Base-by-base conservation (phyloP, 2,113 vertebrate genomes). In the Ariopsis seemanni region DNA sequence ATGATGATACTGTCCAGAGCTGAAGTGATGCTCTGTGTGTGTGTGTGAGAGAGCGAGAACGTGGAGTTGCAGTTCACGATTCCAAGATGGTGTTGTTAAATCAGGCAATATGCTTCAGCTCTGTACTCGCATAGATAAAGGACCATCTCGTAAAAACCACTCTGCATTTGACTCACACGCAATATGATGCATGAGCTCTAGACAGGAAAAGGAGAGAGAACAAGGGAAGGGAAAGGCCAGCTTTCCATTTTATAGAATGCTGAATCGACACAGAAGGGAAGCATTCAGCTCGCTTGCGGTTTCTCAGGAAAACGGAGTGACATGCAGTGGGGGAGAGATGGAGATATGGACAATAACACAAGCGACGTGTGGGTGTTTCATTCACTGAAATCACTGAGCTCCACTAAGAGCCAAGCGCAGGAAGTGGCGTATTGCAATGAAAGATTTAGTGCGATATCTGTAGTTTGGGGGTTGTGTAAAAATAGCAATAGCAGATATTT, bases 81-180 rank as follows among this genome's bases (percentile, higher is more conserved):
- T 91, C 84, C 27, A 90, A 75, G 86, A 42, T 87, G 78, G 67
- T 81, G 80, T 27, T 60, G 20, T 78, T 75, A 25, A 91, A 89
- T 87, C 79, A 18, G 82, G 53, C 77, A 92, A 91, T 90, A 86
- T 80, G 81, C 89, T 91, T 89, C 88, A 91, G 90, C 90, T 91
- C 90, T 86, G 71, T 18, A 25, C 81, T 90, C 27, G 48, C 53
- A 80, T 11, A 90, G 86, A 88, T 86, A 84, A 88, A 90, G 89
- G 58, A 25, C 34, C 52, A 42, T 62, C 50, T 82, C 2, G 12
- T 85, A 55, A 79, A 79, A n/a, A 78, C 18, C 4, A 71, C 65
- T 67, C 69, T n/a, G 11, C 77, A 53, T 75, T 52, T 63, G 84
- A 50, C 83, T 74, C 69, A 53, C 25, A 52, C 50, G 25, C 10